These are phyloP conservation scores for Circaetus gallicus DNA, from an alignment of 2,113 vertebrate genomes.

Conservation along the genomic window DNA sequence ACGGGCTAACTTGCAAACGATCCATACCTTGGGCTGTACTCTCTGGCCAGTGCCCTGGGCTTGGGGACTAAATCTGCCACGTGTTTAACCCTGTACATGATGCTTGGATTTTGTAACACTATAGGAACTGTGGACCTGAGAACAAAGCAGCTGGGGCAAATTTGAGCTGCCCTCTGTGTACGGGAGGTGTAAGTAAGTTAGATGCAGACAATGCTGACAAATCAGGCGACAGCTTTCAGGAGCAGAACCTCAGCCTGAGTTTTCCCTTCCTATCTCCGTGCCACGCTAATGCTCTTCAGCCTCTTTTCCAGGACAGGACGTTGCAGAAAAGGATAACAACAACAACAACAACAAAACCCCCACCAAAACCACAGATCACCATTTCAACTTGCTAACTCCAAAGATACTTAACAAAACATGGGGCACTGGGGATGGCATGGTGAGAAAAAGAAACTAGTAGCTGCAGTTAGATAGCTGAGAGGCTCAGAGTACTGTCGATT, in stretches of 20 bases:
- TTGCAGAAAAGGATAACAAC: background rate
- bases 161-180: background rate
- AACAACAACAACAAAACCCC: background rate
- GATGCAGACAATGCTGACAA: background rate
- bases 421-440: background rate
- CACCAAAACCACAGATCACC: background rate
- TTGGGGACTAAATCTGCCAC: background rate
- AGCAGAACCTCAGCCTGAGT: background rate
- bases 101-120: background rate
- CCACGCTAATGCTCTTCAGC: background rate
- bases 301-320: background rate
- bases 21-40: background rate
- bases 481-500: background rate
- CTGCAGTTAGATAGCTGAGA: background rate
- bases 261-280: background rate
- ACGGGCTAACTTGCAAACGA: background rate
- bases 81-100: accelerated
- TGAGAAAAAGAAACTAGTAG: background rate
- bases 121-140: background rate
- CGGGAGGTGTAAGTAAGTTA: background rate
- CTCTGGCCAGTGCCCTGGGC: background rate
- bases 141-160: background rate
- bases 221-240: background rate
- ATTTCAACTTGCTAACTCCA: background rate
- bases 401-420: background rate